A percentile compares a stretch with the other conserved stretches of the same genome.
Conservation (phyloP, 1,140 invertebrate species). For the Ptiloglossa arizonensis region DNA sequence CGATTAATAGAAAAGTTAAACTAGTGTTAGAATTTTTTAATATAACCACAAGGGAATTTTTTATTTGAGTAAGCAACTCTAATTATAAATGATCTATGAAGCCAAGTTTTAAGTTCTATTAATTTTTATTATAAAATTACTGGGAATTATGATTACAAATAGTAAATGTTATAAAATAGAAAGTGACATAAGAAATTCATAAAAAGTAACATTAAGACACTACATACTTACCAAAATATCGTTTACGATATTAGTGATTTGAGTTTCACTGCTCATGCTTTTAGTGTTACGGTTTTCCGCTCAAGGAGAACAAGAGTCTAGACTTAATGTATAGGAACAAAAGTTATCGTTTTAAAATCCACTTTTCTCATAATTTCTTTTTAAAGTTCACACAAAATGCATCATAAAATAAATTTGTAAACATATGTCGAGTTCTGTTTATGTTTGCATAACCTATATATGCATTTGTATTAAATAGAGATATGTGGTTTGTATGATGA, state of each 20-base stretch:
- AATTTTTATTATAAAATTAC: constrained; percentile 1
- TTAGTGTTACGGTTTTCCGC: neutral
- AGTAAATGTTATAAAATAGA: neutral
- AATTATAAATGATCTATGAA: no score
- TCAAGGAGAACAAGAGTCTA: neutral
- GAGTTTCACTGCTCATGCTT: constrained; percentile 82
- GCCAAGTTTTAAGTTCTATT: no score
- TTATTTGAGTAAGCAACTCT: no score
- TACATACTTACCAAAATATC: constrained; percentile 85
- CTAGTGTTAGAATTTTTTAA: neutral
- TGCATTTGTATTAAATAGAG: neutral
- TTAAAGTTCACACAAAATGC: neutral
- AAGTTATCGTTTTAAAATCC: neutral
- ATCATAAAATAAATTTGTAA: neutral
- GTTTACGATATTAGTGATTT: constrained; percentile 85
- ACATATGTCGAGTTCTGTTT: constrained; percentile 15
- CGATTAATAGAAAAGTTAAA: neutral
- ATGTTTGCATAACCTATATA: constrained; percentile 12
- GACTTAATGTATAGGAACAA: neutral
- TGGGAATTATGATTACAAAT: neutral
- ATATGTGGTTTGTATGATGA: neutral
- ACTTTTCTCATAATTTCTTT: neutral
- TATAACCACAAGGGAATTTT: no score
- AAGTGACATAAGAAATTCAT: neutral
- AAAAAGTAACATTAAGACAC: neutral